Evolutionary conservation across 1,140 invertebrate genomes (phyloP).

Genomic region (Rhopalosiphum padi): DNA sequence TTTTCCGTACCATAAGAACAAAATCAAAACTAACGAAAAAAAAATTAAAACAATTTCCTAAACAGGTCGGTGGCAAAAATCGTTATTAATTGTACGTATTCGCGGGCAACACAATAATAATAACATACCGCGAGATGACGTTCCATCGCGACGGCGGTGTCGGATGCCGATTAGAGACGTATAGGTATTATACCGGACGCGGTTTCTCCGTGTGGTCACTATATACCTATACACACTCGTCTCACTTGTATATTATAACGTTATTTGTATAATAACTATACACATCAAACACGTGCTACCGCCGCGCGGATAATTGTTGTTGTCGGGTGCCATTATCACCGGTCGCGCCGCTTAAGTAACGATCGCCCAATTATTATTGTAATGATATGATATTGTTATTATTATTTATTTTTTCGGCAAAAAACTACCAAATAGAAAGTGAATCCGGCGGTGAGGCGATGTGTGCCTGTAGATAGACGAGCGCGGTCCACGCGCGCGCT

Average conservation of each 20-base stretch:
- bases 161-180: not conserved
- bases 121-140: not conserved
- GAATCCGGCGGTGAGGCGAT: not conserved
- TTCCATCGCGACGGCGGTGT: not conserved
- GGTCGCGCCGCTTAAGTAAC: conserved; percentile 17
- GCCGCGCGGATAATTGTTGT: not conserved
- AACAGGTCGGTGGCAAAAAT: not conserved
- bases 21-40: not conserved
- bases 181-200: not conserved
- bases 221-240: not conserved
- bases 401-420: not conserved
- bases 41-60: not conserved
- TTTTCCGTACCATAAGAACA: not conserved
- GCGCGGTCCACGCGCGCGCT: not conserved
- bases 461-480: too few relatives aligned
- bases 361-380: not conserved
- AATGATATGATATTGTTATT: not conserved
- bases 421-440: conserved; percentile 37
- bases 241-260: too few relatives aligned
- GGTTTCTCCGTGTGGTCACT: not conserved
- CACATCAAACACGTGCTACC: not conserved
- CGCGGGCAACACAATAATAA: not conserved
- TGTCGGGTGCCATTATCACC: not conserved
- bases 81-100: not conserved
- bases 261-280: too few relatives aligned